Evolutionary conservation across 2,113 vertebrate genomes (phyloP).

Genomic region (Peromyscus leucopus): DNA sequence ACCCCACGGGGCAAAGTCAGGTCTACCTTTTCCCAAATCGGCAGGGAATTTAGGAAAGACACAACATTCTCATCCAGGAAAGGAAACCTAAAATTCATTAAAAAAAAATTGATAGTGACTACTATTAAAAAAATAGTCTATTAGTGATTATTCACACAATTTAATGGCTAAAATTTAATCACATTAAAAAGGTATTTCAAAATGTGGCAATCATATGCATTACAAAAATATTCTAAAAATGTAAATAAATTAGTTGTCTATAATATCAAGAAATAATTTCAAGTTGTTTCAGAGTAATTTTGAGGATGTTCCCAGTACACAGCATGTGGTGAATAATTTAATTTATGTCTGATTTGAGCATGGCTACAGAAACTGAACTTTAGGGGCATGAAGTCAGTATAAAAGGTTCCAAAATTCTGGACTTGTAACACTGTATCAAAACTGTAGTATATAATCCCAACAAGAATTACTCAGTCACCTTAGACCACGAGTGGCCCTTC

Average conservation of each 20-base stretch:
- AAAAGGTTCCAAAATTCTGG: constrained; percentile 5
- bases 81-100: constrained; percentile 91
- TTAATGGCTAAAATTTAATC: constrained; percentile 32
- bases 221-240: constrained; percentile 35
- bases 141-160: background rate
- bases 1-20: constrained; percentile 93
- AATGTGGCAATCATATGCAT: background rate
- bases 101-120: background rate
- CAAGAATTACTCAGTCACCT: background rate
- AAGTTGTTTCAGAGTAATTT: constrained; percentile 29
- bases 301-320: background rate
- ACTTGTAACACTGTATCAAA: constrained; percentile 28
- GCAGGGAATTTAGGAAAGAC: constrained; percentile 92
- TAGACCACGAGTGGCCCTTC: background rate
- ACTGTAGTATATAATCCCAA: background rate
- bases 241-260: constrained; percentile 21
- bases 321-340: background rate
- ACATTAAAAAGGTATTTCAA: constrained; percentile 19
- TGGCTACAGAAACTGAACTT: constrained; percentile 40
- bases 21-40: constrained; percentile 93
- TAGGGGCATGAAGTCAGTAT: background rate
- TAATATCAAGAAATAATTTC: constrained; percentile 37
- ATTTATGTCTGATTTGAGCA: background rate
- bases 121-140: constrained; percentile 39
- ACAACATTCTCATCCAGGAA: constrained; percentile 97